Evolutionary conservation across 2,888 invertebrate species (phyloP), one percentile per base, ranked within the genome.

Genomic region (Orchestes rusci): DNA sequence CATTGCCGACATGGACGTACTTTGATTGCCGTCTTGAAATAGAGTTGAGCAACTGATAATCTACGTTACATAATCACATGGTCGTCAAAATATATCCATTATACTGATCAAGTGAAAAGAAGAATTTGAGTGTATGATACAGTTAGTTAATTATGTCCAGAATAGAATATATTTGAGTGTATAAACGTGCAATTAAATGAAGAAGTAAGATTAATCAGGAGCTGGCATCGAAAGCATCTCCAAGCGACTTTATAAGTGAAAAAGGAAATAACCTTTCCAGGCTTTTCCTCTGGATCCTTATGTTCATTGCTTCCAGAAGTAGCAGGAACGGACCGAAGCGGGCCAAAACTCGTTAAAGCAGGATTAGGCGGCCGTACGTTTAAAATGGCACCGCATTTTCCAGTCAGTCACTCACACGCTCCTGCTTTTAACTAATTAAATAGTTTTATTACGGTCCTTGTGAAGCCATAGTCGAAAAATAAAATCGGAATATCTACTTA

Each of bases 261-360:
- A 65, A 63, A 61, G 60, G 60, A 59, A 62, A 61, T 59, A 59
- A 56, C 59, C 56, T n/a, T n/a, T n/a, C 54, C 50, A 56, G 56
- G 50, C 45, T 57, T 59, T 61, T 61, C 59, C 59, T 59, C 59
- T 57, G 59, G 55, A 60, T 63, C 62, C 62, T 64, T 63, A 64
- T 63, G 64, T 64, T 65, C 63, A 65, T 65, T 64, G 63, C 61
- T 58, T 53, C n/a, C n/a, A n/a, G n/a, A n/a, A n/a, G n/a, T n/a
- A n/a, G 55, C 47, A 44, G 51, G 44, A 51, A 56, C 52, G 54
- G 56, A 52, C 55, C 43, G 53, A 51, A 56, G 50, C 56, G 59
- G 59, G 57, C 58, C 58, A 60, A 63, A 65, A 65, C 66, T 66
- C 66, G 66, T 67, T 67, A 66, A 66, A 62, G 63, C 59, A 53